phyloP scores from a whole-genome alignment of 1,140 invertebrate genomes.

The Drosophila kanapiae region DNA sequence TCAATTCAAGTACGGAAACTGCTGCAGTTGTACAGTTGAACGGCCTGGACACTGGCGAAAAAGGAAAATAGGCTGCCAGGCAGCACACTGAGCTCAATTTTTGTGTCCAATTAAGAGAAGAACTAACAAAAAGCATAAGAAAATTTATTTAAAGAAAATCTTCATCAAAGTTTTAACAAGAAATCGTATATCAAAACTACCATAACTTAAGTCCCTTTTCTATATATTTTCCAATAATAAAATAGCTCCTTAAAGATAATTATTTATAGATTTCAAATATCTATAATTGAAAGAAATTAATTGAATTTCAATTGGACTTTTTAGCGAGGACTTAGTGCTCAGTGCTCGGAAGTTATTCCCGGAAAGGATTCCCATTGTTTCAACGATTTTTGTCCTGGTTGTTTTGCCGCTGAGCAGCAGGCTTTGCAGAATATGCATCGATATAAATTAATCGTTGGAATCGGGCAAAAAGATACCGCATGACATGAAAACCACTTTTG shows the following conservation, averaged over 20 bases:
- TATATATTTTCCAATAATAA: too few relatives aligned
- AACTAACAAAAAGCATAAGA: not conserved
- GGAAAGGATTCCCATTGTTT: constrained; percentile 44
- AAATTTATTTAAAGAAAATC: too few relatives aligned
- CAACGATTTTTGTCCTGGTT: constrained; percentile 25
- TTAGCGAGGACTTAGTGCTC: not conserved
- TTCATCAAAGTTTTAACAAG: too few relatives aligned
- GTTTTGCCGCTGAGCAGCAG: constrained; percentile 33
- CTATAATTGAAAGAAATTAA: not conserved
- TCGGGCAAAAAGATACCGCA: constrained; percentile 14
- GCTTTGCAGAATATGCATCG: constrained; percentile 52
- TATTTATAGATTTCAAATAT: not conserved
- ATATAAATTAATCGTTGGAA: constrained; percentile 53
- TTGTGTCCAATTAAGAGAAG: not conserved
- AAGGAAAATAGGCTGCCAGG: not conserved
- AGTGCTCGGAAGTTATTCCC: constrained; percentile 19
- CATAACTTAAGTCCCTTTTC: too few relatives aligned
- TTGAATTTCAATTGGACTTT: not conserved
- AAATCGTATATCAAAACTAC: too few relatives aligned
- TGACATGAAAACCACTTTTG: constrained; percentile 12
- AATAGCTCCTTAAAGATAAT: too few relatives aligned
- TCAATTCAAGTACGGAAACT: constrained; percentile 79
- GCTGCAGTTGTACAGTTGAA: constrained; percentile 79
- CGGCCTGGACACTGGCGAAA: constrained; percentile 41
- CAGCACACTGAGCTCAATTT: too few relatives aligned